A percentile compares a stretch with the other conserved stretches of the same genome.
phyloP scores from a whole-genome alignment of 1,140 invertebrate genomes.

The Drosophila willistoni region DNA sequence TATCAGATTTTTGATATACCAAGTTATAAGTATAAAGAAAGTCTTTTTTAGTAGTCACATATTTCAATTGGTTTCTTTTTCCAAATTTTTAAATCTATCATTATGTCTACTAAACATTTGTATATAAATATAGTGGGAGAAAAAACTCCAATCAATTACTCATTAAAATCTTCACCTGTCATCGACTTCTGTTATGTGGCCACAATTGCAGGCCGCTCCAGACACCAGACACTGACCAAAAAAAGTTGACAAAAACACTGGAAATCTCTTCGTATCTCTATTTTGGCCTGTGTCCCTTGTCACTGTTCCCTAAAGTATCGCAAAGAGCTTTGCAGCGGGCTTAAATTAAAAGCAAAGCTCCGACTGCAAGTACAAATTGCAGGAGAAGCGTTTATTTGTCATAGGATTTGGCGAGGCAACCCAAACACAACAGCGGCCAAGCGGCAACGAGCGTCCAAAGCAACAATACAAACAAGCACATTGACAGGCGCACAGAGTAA shows the following conservation, averaged over 20 bases:
- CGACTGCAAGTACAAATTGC: conserved; percentile 63
- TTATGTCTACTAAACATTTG: no score
- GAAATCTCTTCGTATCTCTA: not conserved
- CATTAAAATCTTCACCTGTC: not conserved
- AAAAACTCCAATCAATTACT: not conserved
- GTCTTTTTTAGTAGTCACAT: no score
- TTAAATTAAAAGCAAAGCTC: conserved; percentile 77
- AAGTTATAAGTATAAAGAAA: no score
- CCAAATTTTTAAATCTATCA: no score
- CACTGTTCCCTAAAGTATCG: conserved; percentile 37
- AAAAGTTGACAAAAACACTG: not conserved
- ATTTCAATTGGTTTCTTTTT: no score
- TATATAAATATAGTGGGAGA: no score
- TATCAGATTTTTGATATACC: no score
- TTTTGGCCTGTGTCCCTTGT: conserved; percentile 18
- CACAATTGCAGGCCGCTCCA: not conserved
- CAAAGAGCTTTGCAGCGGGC: conserved; percentile 38
- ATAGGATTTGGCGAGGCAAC: conserved; percentile 66
- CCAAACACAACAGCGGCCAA: conserved; percentile 24
- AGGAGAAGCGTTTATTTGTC: conserved; percentile 75
- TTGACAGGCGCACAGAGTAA: conserved; percentile 36
- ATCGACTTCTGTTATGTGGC: conserved; percentile 6
- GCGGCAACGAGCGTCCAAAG: conserved; percentile 49
- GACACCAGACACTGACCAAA: not conserved
- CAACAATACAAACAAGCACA: conserved; percentile 66